Evolutionary conservation across 2,888 invertebrate genomes (phyloP), one percentile per base, ranked within the genome.

Genomic region (Pseudococcus longispinus): DNA sequence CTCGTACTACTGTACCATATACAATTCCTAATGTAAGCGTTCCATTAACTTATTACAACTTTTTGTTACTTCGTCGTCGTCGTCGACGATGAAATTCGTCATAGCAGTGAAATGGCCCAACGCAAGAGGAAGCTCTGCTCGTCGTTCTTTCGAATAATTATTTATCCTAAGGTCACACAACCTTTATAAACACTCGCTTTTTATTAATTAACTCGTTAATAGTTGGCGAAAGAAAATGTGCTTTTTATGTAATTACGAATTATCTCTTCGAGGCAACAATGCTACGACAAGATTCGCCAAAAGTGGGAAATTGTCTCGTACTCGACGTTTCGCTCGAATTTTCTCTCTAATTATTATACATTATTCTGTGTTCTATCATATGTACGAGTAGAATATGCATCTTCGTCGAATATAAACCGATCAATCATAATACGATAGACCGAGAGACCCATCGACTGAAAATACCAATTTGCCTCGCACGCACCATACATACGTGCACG

Each of bases 21-120:
- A 70, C 70, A 70, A 70, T 29, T 26, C 29, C 29, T 70, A 70
- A 70, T 70, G 29, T 20, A 29, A 70, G 29, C 26, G 70, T 70
- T 70, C 70, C 70, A 70, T 70, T 70, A 70, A 70, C 70, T 70
- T 70, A 70, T 70, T 70, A 70, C 70, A 70, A 70, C 70, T 70
- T 70, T 70, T 70, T 70, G 70, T 70, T 70, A 29, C 11, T 70
- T 70, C 15, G 29, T 2, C 3, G 70, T 29, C 3, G 13, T 29
- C 3, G 65, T 29, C 18, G 29, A 29, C 13, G 70, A 4, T 29
- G 23, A 11, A 32, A 18, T 29, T 29, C 70, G 70, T 60, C 55
- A 20, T n/a, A 15, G n/a, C n/a, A 60, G 60, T 2, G 20, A 51
- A 51, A 60, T 60, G 23, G 23, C 23, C 60, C 23, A 20, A 23